Evolutionary conservation across 2,113 vertebrate species (phyloP).

Genomic region (Phrynocephalus versicolor): DNA sequence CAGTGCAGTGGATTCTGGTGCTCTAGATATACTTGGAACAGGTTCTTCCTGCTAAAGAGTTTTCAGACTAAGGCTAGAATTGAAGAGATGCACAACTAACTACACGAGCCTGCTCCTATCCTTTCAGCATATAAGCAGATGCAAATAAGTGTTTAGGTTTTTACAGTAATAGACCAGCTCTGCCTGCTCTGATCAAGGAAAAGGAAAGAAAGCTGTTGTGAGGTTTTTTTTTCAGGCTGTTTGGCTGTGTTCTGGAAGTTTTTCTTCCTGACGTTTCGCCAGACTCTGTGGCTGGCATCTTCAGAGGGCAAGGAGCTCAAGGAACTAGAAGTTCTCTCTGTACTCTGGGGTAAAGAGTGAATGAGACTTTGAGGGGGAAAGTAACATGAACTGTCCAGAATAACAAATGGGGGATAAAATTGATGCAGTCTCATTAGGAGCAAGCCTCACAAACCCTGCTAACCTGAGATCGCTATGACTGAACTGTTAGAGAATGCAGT

Average conservation of each 20-base stretch:
- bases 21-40: background rate
- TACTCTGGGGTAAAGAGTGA: too few relatives aligned
- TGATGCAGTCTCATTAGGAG: background rate
- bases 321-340: too few relatives aligned
- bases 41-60: background rate
- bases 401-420: background rate
- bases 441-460: background rate
- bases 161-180: background rate
- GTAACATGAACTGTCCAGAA: background rate
- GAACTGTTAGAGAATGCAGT: background rate
- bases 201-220: too few relatives aligned
- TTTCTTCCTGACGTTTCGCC: too few relatives aligned
- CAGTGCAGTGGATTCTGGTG: background rate
- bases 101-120: background rate
- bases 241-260: too few relatives aligned
- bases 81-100: background rate
- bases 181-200: background rate
- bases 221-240: too few relatives aligned
- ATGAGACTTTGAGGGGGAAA: too few relatives aligned
- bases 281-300: too few relatives aligned
- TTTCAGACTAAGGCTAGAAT: slow-evolving; percentile 1
- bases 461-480: background rate
- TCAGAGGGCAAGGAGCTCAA: too few relatives aligned
- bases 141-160: background rate
- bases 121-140: background rate